Evolutionary conservation across 1,140 invertebrate species (phyloP).

Genomic region (Aphelinus certus): DNA sequence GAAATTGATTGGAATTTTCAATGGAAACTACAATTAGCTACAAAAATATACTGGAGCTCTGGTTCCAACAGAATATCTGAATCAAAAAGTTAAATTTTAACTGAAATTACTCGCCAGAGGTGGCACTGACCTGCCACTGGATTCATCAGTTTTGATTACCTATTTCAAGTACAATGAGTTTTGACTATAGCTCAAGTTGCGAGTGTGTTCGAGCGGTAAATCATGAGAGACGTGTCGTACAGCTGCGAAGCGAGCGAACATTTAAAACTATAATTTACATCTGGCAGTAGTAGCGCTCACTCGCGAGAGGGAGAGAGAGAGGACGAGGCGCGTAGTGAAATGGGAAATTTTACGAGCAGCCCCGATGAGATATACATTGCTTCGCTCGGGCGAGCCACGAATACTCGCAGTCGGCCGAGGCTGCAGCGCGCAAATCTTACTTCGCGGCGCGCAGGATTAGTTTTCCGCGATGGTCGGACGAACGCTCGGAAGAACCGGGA

Average conservation of each 20-base stretch:
- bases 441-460: not conserved
- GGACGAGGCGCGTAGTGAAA: slow-evolving; percentile 11
- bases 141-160: no score
- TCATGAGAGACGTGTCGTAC: slow-evolving; percentile 8
- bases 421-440: not conserved
- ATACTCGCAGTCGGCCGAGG: not conserved
- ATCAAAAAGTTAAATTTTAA: no score
- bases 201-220: slow-evolving; percentile 18
- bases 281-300: not conserved
- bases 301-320: not conserved
- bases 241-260: not conserved
- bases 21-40: no score
- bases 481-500: no score
- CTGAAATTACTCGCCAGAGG: no score
- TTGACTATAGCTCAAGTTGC: not conserved
- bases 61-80: no score
- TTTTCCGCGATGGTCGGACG: not conserved
- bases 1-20: no score
- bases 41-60: no score
- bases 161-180: no score
- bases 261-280: slow-evolving; percentile 38
- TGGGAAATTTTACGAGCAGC: slow-evolving; percentile 29
- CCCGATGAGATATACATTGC: slow-evolving; percentile 19
- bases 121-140: no score
- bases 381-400: slow-evolving; percentile 4